A percentile compares a stretch with the other conserved stretches of the same genome.
phyloP scores from a whole-genome alignment of 64 coral and sea anemone genomes.

The Stichodactyla mertensii region DNA sequence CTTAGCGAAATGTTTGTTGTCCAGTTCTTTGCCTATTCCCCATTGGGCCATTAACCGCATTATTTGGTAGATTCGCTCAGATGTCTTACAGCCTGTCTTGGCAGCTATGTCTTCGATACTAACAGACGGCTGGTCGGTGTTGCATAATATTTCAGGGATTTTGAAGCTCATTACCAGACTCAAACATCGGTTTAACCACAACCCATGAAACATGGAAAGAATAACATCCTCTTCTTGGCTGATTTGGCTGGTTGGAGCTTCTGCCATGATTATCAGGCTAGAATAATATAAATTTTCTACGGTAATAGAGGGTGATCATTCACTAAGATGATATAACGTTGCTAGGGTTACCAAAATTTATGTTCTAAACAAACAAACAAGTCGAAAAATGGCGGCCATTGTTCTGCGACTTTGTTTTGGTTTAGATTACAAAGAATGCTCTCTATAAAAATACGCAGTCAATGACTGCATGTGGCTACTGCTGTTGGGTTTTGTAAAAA shows the following conservation, averaged over 20 bases:
- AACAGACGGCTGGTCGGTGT: not conserved
- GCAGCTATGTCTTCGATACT: conserved; percentile 4
- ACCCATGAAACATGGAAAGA: not conserved
- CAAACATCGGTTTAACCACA: not conserved
- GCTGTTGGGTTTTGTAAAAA: too few species aligned
- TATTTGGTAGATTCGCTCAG: not conserved
- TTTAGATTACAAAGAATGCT: too few species aligned
- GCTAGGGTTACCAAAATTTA: too few species aligned
- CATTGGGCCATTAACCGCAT: not conserved
- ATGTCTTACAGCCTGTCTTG: not conserved
- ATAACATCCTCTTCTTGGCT: not conserved
- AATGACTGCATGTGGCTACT: too few species aligned
- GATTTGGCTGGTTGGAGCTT: not conserved
- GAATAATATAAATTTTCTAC: too few species aligned
- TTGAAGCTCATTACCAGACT: not conserved
- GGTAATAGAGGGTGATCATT: too few species aligned
- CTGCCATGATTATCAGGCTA: too few species aligned
- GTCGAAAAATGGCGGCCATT: too few species aligned
- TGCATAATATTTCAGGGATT: not conserved
- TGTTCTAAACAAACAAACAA: too few species aligned
- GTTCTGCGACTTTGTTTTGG: too few species aligned
- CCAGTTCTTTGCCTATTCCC: not conserved
- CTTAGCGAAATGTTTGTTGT: not conserved
- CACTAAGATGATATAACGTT: too few species aligned
- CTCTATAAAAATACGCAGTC: too few species aligned